A percentile compares a stretch with the other conserved stretches of the same genome.
These are phyloP conservation scores for Gymnoscelis rufifasciata DNA, from an alignment of 2,888 invertebrate genomes.

Conservation along the genomic window DNA sequence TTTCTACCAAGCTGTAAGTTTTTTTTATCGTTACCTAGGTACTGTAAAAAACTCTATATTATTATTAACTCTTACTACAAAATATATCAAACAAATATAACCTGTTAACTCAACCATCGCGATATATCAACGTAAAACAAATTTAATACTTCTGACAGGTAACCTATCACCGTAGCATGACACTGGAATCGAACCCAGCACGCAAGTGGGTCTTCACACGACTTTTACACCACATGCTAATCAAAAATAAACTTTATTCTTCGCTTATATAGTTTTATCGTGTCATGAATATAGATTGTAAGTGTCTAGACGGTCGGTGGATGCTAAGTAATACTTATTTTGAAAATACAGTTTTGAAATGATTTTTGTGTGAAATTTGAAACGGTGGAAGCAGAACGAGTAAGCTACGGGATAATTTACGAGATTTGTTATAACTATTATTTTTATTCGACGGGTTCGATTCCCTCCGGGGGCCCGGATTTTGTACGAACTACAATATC, in stretches of 20 bases:
- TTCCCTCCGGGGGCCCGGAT: no score
- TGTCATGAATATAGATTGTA: not conserved
- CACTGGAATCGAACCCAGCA: constrained; percentile 53
- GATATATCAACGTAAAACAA: constrained; percentile 40
- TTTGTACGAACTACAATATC: no score
- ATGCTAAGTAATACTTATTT: not conserved
- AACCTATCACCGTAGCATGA: constrained; percentile 54
- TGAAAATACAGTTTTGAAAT: no score
- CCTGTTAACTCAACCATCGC: constrained; percentile 1
- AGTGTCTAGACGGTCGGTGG: not conserved
- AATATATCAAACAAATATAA: not conserved
- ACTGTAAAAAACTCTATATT: no score
- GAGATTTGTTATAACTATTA: no score
- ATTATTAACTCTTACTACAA: no score
- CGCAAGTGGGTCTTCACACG: constrained; percentile 69
- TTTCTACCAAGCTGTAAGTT: no score
- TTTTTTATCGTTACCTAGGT: no score
- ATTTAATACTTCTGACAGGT: constrained; percentile 59
- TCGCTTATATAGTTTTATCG: constrained; percentile 4
- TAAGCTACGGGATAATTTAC: no score
- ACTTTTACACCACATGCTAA: constrained; percentile 58
- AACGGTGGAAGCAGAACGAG: no score
- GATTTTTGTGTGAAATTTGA: no score
- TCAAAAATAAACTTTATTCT: constrained; percentile 42
- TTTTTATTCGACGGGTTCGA: no score